phyloP scores from a whole-genome alignment of 2,888 invertebrate genomes.

The Chloromyia formosa region DNA sequence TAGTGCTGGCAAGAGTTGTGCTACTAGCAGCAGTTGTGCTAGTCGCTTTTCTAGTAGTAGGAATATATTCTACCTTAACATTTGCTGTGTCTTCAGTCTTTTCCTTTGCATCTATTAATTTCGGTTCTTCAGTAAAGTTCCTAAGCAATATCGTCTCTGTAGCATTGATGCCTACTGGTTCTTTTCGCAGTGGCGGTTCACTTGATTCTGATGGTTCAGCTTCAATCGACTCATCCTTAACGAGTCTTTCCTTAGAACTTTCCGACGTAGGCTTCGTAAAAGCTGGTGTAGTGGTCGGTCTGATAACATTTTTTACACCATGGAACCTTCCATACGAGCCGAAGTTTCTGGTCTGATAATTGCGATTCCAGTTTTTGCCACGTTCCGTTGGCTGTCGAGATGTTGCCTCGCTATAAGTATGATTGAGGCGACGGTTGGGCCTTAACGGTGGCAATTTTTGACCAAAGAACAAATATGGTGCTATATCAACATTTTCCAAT shows the following conservation, averaged over 20 bases:
- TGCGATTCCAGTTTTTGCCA: conserved; percentile 49
- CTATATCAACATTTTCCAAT: conserved; percentile 67
- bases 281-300: conserved; percentile 52
- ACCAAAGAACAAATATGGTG: conserved; percentile 76
- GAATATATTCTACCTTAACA: too few species aligned
- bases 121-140: conserved; percentile 30
- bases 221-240: conserved; percentile 21
- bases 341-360: conserved; percentile 50
- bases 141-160: conserved; percentile 38
- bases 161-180: conserved; percentile 21
- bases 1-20: conserved; percentile 52
- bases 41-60: conserved; percentile 56
- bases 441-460: conserved; percentile 68
- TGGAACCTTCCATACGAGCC: conserved; percentile 53
- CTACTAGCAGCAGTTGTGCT: conserved; percentile 59
- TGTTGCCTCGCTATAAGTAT: conserved; percentile 67
- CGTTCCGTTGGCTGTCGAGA: conserved; percentile 60
- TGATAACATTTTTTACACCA: conserved; percentile 57
- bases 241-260: conserved; percentile 39
- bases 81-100: conserved; percentile 53
- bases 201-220: background rate
- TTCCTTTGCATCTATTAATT: background rate
- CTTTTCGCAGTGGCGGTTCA: background rate
- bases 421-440: conserved; percentile 67
- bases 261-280: conserved; percentile 34